Base-by-base conservation (phyloP, 2,797 vertebrate genomes). In the Pterois miles region DNA sequence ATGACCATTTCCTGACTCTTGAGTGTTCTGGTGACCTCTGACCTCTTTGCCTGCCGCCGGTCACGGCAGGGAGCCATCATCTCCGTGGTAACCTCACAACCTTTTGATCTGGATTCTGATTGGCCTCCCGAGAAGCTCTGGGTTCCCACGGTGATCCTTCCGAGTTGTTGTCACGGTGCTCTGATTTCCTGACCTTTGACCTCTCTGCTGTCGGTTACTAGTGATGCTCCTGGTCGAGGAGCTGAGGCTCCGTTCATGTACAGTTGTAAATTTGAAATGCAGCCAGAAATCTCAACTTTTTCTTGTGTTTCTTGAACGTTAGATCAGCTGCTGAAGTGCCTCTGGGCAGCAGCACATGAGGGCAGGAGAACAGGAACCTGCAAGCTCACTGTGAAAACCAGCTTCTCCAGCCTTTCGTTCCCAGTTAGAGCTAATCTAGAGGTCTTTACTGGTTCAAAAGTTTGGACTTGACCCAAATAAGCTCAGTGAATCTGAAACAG, bases 141-240 rank as follows among this genome's bases (percentile, higher is more conserved):
- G 56, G 23, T 84, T 90, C 82, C 75, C 89, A 84, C 68, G 20
- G 80, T 6, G 69, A 84, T 76, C 66, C 27, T n/a, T 25, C 33
- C 18, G 2, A 14, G 12, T 8, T 2, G 54, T 58, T 20, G 48
- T 62, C 52, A 34, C 8, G 18, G 29, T 16, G 65, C 23, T 68
- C 22, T 76, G 68, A 68, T 60, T 56, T 27, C 18, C 54, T 60
- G 62, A 81, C 57, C 53, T 60, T 34, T 54, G 70, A 80, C 65
- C 71, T 68, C 23, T 23, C 34, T 10, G 4, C 58, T 25, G 68
- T 48, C 4, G 22, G 20, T 29, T 5, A 4, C n/a, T 10, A 48
- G 1, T 7, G 56, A 43, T n/a, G 33, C n/a, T 69, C 31, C 40
- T 9, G 20, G 22, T 74, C 10, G 2, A 0, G 36, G 66, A 57